These are phyloP conservation scores for Grantiella picta DNA, from an alignment of 2,113 vertebrate species.

Conservation along the genomic window DNA sequence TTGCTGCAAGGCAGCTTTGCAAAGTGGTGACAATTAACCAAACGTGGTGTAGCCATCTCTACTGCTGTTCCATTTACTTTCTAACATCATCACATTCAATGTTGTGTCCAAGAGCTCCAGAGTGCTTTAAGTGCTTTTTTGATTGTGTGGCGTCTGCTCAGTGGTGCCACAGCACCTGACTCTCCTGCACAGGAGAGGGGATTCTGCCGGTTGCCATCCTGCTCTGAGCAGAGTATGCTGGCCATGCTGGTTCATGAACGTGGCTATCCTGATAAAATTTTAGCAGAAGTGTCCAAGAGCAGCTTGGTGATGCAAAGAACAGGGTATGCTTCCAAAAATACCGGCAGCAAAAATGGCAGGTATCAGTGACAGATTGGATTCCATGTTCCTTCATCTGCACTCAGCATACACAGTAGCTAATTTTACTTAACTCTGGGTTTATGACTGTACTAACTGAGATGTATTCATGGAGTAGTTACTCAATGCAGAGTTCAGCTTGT, in stretches of 20 bases:
- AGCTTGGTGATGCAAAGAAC: not conserved
- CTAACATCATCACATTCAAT: not conserved
- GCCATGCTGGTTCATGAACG: not conserved
- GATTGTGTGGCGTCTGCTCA: not conserved
- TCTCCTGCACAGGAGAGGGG: not conserved
- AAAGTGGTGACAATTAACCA: not conserved
- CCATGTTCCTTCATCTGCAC: not conserved
- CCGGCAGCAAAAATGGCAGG: not conserved
- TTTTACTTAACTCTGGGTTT: not conserved
- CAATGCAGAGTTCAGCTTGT: not conserved
- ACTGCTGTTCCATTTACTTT: not conserved
- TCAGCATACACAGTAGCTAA: not conserved
- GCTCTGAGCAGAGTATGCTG: not conserved
- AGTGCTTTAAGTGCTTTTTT: no score
- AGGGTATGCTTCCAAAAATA: not conserved
- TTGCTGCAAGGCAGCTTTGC: not conserved
- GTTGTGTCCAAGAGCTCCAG: not conserved
- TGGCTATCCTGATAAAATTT: not conserved
- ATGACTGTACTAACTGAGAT: not conserved
- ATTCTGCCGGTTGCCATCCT: not conserved
- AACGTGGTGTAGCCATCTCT: not conserved
- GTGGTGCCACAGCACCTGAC: accelerated
- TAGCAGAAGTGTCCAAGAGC: not conserved
- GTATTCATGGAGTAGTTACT: not conserved
- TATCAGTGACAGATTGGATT: not conserved